A percentile compares a stretch with the other conserved stretches of the same genome.
Evolutionary conservation across 2,113 vertebrate species (phyloP).

Genomic region (Corynorhinus townsendii): DNA sequence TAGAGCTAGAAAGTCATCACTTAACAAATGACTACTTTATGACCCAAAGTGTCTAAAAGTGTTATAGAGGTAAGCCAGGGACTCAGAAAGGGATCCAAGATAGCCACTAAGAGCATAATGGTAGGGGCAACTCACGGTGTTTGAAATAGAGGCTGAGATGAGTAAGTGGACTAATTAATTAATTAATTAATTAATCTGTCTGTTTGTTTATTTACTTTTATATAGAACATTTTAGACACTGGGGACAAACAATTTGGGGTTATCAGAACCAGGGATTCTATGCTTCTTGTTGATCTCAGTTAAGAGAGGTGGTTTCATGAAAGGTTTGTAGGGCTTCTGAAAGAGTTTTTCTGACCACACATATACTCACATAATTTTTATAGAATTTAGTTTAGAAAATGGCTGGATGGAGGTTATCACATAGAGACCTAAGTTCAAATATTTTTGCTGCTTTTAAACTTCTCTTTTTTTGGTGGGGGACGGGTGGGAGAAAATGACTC

Average conservation of each 20-base stretch:
- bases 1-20: neutral
- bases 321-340: neutral
- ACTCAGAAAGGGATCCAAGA: neutral
- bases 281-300: neutral
- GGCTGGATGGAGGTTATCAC: neutral
- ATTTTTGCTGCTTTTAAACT: neutral
- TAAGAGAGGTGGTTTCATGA: neutral
- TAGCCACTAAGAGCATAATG: neutral
- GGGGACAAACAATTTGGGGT: neutral
- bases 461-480: neutral
- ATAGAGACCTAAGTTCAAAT: neutral
- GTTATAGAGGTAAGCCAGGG: neutral
- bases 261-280: neutral
- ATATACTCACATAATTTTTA: neutral
- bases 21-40: neutral
- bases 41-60: neutral
- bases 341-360: neutral
- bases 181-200: too few species aligned
- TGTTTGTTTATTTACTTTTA: too few species aligned
- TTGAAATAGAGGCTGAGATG: neutral
- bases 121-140: neutral
- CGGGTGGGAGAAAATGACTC: neutral
- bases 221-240: neutral
- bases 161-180: neutral
- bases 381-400: neutral